Evolutionary conservation across 2,797 vertebrate species (phyloP), one percentile per base, ranked within the genome.

Genomic region (Sebastolobus alascanus): DNA sequence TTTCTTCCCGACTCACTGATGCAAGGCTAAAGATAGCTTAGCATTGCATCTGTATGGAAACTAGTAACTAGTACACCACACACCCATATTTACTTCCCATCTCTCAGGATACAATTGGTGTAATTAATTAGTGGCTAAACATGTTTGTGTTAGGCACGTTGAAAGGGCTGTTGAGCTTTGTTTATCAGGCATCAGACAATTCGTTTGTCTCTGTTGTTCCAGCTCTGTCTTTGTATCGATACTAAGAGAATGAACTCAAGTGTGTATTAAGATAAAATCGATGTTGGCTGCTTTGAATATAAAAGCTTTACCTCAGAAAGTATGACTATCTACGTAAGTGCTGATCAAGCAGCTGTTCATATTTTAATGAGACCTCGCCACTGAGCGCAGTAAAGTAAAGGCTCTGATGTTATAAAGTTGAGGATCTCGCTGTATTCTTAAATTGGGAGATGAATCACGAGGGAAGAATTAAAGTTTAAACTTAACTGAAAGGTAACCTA

Each of bases 41-140:
- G 70, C 75, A 16, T 74, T 8, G 14, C 73, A 74, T 86, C 79
- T 78, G 38, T 54, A 78, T 75, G 46, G 68, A 80, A 84, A 59
- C 64, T 16, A 46, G 75, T 80, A 63, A 84, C 60, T 54, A 58
- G 74, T 43, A 7, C 46, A 13, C 38, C 68, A 20, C 56, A 50
- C 68, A 5, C 25, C 35, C 38, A 73, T 52, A 82, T 83, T 76
- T 79, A 79, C 60, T 79, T 43, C 67, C 75, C 43, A 25, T 84
- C 80, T 83, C 72, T 72, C 59, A 76, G 69, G 79, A 88, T 50
- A n/a, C 83, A 68, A 75, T 87, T 70, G 55, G 35, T 88, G 73
- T 84, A 85, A 90, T 91, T 89, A 89, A 86, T 91, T 90, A 75
- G 73, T 40, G 56, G 77, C 72, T 83, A 68, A 89, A 84, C 67